A percentile compares a stretch with the other conserved stretches of the same genome.
Evolutionary conservation across 2,797 vertebrate species (phyloP).

Genomic region (Myripristis murdjan): DNA sequence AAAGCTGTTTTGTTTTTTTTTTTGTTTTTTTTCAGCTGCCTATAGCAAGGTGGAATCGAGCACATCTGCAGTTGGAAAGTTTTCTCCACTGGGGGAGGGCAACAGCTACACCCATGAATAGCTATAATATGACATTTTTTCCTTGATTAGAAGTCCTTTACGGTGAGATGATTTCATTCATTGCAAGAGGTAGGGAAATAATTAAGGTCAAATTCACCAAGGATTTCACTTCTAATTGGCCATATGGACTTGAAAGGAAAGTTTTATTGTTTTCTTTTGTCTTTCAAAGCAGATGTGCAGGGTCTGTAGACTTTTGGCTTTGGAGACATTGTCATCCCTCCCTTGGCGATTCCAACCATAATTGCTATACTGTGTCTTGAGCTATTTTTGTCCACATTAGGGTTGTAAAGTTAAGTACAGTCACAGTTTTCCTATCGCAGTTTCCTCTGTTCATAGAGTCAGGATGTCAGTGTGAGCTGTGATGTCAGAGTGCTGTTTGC

Average conservation of each 20-base stretch:
- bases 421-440: conserved; percentile 34
- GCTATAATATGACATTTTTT: conserved; percentile 56
- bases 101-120: conserved; percentile 52
- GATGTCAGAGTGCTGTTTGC: conserved; percentile 7
- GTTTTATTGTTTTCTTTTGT: conserved; percentile 83
- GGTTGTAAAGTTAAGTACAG: conserved; percentile 67
- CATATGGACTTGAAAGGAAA: conserved; percentile 86
- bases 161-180: conserved; percentile 81
- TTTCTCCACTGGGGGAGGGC: conserved; percentile 42
- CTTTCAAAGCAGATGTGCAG: conserved; percentile 84
- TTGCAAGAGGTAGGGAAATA: conserved; percentile 77
- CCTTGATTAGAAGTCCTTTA: conserved; percentile 80
- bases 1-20: conserved; percentile 12
- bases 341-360: conserved; percentile 73
- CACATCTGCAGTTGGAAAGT: conserved; percentile 62
- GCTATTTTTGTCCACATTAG: conserved; percentile 72
- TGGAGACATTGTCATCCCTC: conserved; percentile 66
- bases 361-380: conserved; percentile 74
- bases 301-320: conserved; percentile 81
- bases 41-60: conserved; percentile 57
- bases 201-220: conserved; percentile 82
- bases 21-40: conserved; percentile 41
- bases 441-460: conserved; percentile 10
- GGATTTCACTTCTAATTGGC: conserved; percentile 86
- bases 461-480: neutral